Evolutionary conservation across 1,140 invertebrate species (phyloP), one percentile per base, ranked within the genome.

Genomic region (Solenopsis invicta): DNA sequence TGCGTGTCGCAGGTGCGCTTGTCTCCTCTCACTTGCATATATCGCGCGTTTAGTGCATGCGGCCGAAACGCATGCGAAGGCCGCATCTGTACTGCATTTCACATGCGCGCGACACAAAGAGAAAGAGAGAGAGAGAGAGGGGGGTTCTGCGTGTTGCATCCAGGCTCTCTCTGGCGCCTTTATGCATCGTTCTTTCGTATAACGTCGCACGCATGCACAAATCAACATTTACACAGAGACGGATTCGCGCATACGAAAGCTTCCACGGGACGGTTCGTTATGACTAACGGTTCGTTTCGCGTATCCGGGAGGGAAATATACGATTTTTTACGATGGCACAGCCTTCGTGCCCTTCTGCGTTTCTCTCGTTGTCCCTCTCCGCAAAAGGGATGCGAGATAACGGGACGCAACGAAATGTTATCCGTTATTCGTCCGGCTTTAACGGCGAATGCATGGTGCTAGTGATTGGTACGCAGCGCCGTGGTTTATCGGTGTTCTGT

Each of bases 211-310:
- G 72, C 48, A 85, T 67, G 34, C 45, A 56, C 84, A 56, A 77
- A 86, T 78, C 61, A 52, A 86, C 76, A 52, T 78, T 86, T 82
- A 81, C 85, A 86, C 41, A 69, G 64, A 61, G 54, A 84, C 54
- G 69, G 56, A 75, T 75, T 84, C 80, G 41, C 41, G 69, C 67
- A 74, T 37, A 75, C 69, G 24, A 61, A 52, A 64, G 48, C 48
- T 82, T 62, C 62, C 48, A 54, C 67, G 29, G 64, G 61, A 86
- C 66, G 74, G 75, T 86, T 85, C 67, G 87, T 89, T 81, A 89
- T 81, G 75, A 89, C 67, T 69, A 89, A 89, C 76, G 48, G 41
- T 81, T 76, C 84, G 87, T 86, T 89, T 76, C 37, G n/a, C 87
- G 18, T 52, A 41, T 81, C 59, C 37, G 12, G n/a, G n/a, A 48